Percentiles rank a stretch among this genome's conserved stretches.
Evolutionary conservation across 2,113 vertebrate species (phyloP).

Genomic region (Lota lota): DNA sequence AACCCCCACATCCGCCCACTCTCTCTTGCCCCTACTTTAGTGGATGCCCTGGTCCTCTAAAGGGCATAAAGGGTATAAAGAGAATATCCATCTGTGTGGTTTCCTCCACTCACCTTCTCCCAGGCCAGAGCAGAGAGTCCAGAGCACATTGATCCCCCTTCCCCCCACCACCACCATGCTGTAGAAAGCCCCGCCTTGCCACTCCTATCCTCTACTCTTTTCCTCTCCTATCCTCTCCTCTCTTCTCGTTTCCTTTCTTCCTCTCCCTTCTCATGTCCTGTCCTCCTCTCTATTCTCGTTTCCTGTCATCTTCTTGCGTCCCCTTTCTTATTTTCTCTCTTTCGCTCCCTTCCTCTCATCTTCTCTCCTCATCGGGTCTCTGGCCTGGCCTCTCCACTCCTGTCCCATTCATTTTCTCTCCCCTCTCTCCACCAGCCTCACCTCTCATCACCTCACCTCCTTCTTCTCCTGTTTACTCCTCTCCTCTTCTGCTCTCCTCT

Average conservation of each 20-base stretch:
- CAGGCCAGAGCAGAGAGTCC: constrained; percentile 23
- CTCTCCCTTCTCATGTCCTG: neutral
- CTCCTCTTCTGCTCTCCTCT: too few relatives aligned
- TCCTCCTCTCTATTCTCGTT: too few relatives aligned
- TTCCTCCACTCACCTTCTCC: constrained; percentile 25
- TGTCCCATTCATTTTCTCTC: too few relatives aligned
- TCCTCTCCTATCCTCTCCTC: neutral
- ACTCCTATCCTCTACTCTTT: neutral
- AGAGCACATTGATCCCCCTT: constrained; percentile 40
- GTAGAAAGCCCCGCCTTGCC: constrained; percentile 28
- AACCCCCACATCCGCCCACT: constrained; percentile 9
- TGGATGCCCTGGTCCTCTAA: constrained; percentile 34
- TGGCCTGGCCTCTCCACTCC: too few relatives aligned
- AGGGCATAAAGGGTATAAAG: constrained; percentile 12
- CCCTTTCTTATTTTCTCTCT: too few relatives aligned
- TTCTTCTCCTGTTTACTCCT: too few relatives aligned
- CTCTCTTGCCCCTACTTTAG: neutral
- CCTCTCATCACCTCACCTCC: too few relatives aligned
- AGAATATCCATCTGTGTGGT: constrained; percentile 29
- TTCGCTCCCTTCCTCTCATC: too few relatives aligned
- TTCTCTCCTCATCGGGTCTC: too few relatives aligned
- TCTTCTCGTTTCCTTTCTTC: too few relatives aligned
- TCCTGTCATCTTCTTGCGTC: too few relatives aligned
- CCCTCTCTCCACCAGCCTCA: too few relatives aligned
- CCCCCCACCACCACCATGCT: constrained; percentile 14